Evolutionary conservation across 2,113 vertebrate genomes (phyloP).

Genomic region (Cynopterus brachyotis): DNA sequence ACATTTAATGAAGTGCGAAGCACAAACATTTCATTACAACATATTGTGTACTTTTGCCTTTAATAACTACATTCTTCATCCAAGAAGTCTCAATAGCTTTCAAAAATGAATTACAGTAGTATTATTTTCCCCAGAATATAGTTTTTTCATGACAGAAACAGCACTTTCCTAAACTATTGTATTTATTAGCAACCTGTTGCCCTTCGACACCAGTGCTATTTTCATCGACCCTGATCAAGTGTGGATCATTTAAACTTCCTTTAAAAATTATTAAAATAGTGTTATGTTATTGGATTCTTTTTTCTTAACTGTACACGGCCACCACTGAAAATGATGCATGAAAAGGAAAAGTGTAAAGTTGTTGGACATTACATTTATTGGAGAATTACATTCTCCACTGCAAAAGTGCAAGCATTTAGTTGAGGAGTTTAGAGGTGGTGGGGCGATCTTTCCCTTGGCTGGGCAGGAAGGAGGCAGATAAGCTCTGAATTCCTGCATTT

Average conservation of each 20-base stretch:
- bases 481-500: not conserved
- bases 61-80: conserved; percentile 88
- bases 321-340: not conserved
- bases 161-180: conserved; percentile 85
- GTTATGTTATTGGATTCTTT: conserved; percentile 73
- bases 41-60: conserved; percentile 87
- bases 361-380: conserved; percentile 19
- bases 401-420: not conserved
- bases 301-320: conserved; percentile 52
- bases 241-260: conserved; percentile 82
- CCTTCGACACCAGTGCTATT: conserved; percentile 82
- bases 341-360: not conserved
- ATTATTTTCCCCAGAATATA: conserved; percentile 84
- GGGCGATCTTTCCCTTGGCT: not conserved
- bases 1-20: conserved; percentile 86
- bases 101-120: conserved; percentile 86
- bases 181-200: conserved; percentile 88
- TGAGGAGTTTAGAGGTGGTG: not conserved
- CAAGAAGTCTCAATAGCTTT: conserved; percentile 85
- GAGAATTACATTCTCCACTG: not conserved
- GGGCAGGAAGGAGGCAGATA: not conserved
- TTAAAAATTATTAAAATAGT: conserved; percentile 83
- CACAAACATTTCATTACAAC: conserved; percentile 90
- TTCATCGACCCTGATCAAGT: conserved; percentile 82
- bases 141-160: conserved; percentile 82